Conservation (phyloP, 2,113 vertebrate species). For the Hypocryptadius cinnamomeus region DNA sequence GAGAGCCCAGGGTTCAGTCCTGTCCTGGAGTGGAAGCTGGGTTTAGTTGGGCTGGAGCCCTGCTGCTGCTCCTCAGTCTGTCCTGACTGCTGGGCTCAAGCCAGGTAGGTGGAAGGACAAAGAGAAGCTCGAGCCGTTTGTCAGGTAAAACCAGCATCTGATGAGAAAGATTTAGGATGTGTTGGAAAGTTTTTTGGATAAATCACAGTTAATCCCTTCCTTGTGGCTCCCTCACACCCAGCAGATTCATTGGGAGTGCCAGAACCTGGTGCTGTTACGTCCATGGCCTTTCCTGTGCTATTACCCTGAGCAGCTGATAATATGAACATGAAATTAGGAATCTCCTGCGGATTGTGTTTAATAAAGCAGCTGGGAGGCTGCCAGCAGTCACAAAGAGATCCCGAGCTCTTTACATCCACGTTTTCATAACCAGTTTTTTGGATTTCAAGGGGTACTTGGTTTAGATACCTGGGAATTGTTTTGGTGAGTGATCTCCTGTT, state of each 20-base stretch:
- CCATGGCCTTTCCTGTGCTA: background rate
- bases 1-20: background rate
- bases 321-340: background rate
- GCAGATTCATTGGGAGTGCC: background rate
- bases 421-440: background rate
- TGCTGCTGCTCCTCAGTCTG: background rate
- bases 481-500: background rate
- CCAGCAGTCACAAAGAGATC: background rate
- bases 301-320: background rate
- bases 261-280: background rate
- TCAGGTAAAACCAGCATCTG: background rate
- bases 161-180: background rate
- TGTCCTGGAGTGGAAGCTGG: background rate
- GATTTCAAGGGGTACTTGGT: background rate
- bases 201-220: background rate
- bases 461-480: background rate
- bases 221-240: background rate
- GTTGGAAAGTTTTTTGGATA: background rate
- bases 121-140: background rate
- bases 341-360: background rate
- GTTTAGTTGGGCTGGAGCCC: background rate
- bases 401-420: rapidly evolving
- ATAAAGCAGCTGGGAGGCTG: background rate
- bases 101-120: background rate
- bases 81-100: background rate